Evolutionary conservation across 2,888 invertebrate species (phyloP).

Genomic region (Caenorhabditis sp.): DNA sequence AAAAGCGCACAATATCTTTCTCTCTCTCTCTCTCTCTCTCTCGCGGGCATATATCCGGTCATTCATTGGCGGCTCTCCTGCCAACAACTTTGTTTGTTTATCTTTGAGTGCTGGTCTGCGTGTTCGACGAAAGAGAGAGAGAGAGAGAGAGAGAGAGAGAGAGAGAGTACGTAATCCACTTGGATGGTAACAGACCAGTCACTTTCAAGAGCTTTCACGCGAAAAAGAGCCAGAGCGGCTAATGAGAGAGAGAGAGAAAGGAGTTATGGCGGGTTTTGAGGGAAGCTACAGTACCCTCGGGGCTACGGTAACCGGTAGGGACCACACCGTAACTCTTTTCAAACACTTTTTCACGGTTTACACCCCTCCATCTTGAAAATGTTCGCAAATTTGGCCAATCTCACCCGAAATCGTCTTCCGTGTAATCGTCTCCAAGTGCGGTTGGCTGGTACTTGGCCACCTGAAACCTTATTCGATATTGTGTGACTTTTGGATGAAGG

Average conservation of each 20-base stretch:
- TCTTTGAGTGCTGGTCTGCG: not conserved
- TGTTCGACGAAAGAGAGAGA: conserved; percentile 19
- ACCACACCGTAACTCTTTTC: not conserved
- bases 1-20: conserved; percentile 25
- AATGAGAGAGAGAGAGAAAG: too few species aligned
- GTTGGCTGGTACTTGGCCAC: conserved; percentile 35
- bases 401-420: conserved; percentile 50
- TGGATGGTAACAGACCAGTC: conserved; percentile 33
- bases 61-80: conserved; percentile 47
- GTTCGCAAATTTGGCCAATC: not conserved
- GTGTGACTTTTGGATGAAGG: too few species aligned
- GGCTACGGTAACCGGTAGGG: too few species aligned
- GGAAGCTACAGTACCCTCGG: too few species aligned
- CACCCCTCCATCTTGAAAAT: not conserved
- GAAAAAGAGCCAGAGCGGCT: too few species aligned
- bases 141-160: conserved; percentile 21
- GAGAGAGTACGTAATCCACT: conserved; percentile 23
- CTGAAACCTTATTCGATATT: conserved; percentile 7
- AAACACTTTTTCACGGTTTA: not conserved
- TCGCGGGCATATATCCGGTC: conserved; percentile 34
- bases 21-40: too few species aligned
- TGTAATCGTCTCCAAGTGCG: conserved; percentile 40
- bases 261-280: too few species aligned
- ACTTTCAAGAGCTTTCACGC: not conserved
- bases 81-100: conserved; percentile 22